A percentile compares a stretch with the other conserved stretches of the same genome.
These are phyloP conservation scores for Globia sparganii DNA, from an alignment of 2,888 invertebrate genomes.

Conservation along the genomic window DNA sequence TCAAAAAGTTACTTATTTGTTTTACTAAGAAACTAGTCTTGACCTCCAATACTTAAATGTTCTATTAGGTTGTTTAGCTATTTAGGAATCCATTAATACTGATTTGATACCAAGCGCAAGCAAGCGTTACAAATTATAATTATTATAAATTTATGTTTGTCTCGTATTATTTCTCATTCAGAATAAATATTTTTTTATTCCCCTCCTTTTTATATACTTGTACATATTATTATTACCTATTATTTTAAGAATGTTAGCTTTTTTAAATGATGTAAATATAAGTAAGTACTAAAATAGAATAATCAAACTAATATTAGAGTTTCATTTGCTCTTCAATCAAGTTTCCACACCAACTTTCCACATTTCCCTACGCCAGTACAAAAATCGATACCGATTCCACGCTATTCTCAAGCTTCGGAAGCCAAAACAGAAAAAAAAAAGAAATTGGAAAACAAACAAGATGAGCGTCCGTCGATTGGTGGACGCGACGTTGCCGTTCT, in stretches of 20 bases:
- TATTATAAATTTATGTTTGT: not conserved
- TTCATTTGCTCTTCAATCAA: not conserved
- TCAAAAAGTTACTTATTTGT: not conserved
- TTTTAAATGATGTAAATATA: not conserved
- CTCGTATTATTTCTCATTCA: not conserved
- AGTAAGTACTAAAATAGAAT: no score
- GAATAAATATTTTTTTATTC: not conserved
- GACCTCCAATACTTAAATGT: not conserved
- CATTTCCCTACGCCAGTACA: slow-evolving; percentile 12
- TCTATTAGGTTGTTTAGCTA: not conserved
- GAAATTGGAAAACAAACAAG: slow-evolving; percentile 82
- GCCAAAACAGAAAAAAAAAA: slow-evolving; percentile 74
- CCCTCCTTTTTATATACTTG: not conserved
- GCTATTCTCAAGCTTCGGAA: slow-evolving; percentile 62
- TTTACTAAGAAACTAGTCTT: slow-evolving; percentile 1
- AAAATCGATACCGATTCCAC: slow-evolving; percentile 66
- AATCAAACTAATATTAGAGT: not conserved
- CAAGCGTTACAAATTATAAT: not conserved
- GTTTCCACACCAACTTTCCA: not conserved
- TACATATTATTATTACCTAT: not conserved
- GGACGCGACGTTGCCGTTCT: slow-evolving; percentile 88
- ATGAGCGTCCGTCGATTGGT: slow-evolving; percentile 86
- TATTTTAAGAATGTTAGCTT: no score
- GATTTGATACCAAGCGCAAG: not conserved
- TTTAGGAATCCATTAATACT: not conserved